Evolutionary conservation across 35 echinoderm and acorn worm genomes (phyloP), one percentile per base, ranked within the genome.

Genomic region (Holothuria glaberrima): DNA sequence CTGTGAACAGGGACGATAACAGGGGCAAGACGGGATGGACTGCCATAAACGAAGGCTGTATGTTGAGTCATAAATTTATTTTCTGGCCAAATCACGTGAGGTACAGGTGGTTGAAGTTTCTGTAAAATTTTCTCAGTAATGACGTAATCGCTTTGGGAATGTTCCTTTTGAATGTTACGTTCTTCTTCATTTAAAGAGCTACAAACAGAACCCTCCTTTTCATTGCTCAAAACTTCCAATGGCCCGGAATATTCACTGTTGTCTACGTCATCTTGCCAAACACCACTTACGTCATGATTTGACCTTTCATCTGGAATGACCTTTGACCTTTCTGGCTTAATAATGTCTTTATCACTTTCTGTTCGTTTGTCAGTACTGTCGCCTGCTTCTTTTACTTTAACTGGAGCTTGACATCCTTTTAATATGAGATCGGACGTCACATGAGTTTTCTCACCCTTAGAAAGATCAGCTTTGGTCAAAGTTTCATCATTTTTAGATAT

Each of bases 71-170:
- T 68, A 34, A 88, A 92, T 30, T 82, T 88, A 58, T 95, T 95
- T 16, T 95, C 90, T 0, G 90, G 94, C 94, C 94, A 95, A 12
- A 95, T 86, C 6, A 95, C 94, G 71, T 95, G 94, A 63, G 94
- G 94, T 12, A 91, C 73, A 14, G 75, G 63, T 19, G 94, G 94
- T 60, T 94, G 89, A 25, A 91, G 65, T 64, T 91, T 91, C 56
- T 56, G 78, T 30, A 91, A 58, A 33, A 91, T 59, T n/a, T 67
- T 67, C 59, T 68, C 90, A n/a, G 90, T 71, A 16, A 91, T 91
- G 62, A 84, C 50, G 19, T 91, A 63, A 60, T 76, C 62, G 21
- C 48, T 48, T 33, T 30, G 32, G 14, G 56, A 0, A 26, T 62
- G 24, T 16, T 81, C 78, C 59, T 44, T 80, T n/a, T 21, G 29